phyloP scores from a whole-genome alignment of 64 coral and sea anemone species.

The Montipora cactus region DNA sequence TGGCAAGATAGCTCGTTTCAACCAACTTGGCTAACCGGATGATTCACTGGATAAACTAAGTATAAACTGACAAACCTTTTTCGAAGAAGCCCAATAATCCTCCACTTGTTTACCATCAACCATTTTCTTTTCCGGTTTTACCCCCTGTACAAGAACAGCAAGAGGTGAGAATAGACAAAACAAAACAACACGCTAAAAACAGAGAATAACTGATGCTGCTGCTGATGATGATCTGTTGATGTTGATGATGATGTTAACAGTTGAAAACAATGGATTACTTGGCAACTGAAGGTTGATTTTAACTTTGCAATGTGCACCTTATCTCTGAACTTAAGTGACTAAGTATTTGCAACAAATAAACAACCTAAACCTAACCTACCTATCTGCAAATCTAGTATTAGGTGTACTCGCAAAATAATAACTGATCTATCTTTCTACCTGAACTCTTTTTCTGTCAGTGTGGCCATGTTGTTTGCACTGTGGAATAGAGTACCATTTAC shows the following conservation, averaged over 20 bases:
- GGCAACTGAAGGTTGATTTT: no score
- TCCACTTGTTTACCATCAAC: constrained; percentile 91
- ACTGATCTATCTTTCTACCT: not conserved
- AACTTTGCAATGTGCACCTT: no score
- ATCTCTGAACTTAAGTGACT: no score
- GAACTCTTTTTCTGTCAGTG: not conserved
- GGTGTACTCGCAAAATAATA: not conserved
- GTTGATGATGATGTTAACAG: no score
- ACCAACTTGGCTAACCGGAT: no score
- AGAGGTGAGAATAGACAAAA: no score
- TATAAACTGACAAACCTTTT: constrained; percentile 60
- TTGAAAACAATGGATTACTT: no score
- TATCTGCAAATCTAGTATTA: not conserved
- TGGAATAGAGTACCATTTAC: not conserved
- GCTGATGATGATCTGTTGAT: no score
- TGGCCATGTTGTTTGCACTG: not conserved
- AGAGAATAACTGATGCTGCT: not conserved
- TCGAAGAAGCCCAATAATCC: constrained; percentile 95
- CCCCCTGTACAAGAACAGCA: constrained; percentile 49
- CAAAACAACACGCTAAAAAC: no score
- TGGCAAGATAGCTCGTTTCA: no score
- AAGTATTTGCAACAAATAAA: no score
- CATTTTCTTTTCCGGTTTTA: constrained; percentile 90
- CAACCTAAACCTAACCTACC: not conserved
- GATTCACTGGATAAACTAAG: no score